phyloP scores from a whole-genome alignment of 1,140 invertebrate genomes.

The Dreissena polymorpha region DNA sequence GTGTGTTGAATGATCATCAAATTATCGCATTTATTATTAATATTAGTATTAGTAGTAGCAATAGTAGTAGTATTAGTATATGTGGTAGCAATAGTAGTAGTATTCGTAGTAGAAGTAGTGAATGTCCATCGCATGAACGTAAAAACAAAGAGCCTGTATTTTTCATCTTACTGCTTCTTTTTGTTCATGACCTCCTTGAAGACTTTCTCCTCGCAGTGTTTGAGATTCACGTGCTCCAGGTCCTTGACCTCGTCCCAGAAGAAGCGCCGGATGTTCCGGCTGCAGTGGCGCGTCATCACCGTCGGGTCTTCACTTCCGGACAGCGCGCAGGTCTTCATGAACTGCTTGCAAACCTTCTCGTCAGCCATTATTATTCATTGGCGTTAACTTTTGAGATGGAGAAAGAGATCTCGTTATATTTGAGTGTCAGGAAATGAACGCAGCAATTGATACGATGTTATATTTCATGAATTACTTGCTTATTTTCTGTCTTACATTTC shows the following conservation, averaged over 20 bases:
- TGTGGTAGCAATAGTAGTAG: not conserved
- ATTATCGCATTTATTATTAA: not conserved
- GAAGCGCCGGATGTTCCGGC: slow-evolving; percentile 39
- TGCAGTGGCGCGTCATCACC: slow-evolving; percentile 24
- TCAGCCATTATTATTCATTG: slow-evolving; percentile 14
- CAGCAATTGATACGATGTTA: no score
- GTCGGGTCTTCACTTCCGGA: slow-evolving; percentile 46
- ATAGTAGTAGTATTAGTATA: not conserved
- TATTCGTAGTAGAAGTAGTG: not conserved
- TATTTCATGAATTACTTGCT: no score
- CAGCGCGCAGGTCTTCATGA: slow-evolving; percentile 28
- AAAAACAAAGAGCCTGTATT: not conserved
- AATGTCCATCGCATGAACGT: not conserved
- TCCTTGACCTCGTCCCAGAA: slow-evolving; percentile 41
- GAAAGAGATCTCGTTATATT: no score
- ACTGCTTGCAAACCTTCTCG: slow-evolving; percentile 36
- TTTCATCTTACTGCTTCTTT: slow-evolving; percentile 20
- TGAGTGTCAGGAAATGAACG: no score
- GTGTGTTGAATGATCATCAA: not conserved
- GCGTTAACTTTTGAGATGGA: not conserved
- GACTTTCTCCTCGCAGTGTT: slow-evolving; percentile 15
- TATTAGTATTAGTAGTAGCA: not conserved
- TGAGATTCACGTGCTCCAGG: slow-evolving; percentile 1
- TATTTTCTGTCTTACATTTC: no score
- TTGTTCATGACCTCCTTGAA: slow-evolving; percentile 25